phyloP scores from a whole-genome alignment of 2,113 vertebrate genomes.

The Erythrolamprus reginae region DNA sequence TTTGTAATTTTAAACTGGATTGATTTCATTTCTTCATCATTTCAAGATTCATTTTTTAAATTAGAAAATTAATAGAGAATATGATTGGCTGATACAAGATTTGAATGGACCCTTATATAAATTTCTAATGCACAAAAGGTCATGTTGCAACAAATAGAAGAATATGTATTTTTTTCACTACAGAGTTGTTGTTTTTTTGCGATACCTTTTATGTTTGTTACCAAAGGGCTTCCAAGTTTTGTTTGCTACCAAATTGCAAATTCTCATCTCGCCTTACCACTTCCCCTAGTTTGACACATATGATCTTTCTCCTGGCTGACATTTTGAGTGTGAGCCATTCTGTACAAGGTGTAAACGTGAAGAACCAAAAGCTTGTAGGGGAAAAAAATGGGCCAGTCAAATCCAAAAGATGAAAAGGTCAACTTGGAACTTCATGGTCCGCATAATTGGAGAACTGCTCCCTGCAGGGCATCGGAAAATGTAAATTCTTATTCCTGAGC shows the following conservation, averaged over 20 bases:
- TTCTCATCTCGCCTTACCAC: not conserved
- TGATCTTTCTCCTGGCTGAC: slow-evolving; percentile 43
- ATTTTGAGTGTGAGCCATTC: slow-evolving; percentile 52
- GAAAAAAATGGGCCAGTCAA: slow-evolving; percentile 36
- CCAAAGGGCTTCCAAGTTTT: not conserved
- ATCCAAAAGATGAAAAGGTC: slow-evolving; percentile 61
- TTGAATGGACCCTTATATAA: not conserved
- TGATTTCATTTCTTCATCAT: not conserved
- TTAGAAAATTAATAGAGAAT: not conserved
- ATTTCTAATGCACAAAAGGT: not conserved
- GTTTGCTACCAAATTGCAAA: not conserved
- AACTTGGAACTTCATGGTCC: slow-evolving; percentile 37
- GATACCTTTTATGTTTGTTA: not conserved
- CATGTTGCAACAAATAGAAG: not conserved
- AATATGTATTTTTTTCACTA: not conserved
- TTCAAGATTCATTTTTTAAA: not conserved
- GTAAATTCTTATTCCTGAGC: slow-evolving; percentile 27
- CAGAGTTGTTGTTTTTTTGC: not conserved
- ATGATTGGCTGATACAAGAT: not conserved
- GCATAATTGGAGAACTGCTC: slow-evolving; percentile 21
- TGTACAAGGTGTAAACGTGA: slow-evolving; percentile 50
- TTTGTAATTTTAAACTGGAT: not conserved
- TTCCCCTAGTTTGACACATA: slow-evolving; percentile 22
- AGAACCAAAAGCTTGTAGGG: slow-evolving; percentile 42
- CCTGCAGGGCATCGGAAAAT: slow-evolving; percentile 22